Percentiles rank a stretch among this genome's conserved stretches.
These are phyloP conservation scores for Aporrectodea caliginosa DNA, from an alignment of 1,140 invertebrate genomes.

Conservation along the genomic window DNA sequence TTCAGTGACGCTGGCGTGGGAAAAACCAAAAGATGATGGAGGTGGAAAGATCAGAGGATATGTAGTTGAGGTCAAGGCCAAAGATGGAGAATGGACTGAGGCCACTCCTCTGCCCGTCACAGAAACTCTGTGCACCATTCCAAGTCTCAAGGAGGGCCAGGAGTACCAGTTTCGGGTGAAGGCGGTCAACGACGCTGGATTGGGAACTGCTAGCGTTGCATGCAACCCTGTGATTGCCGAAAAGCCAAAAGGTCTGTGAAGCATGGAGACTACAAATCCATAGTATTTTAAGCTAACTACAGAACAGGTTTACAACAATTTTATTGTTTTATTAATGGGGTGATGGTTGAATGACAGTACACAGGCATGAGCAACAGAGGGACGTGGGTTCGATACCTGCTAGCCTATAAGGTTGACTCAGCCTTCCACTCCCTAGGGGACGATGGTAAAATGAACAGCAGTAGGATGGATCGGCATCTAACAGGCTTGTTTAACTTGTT, in stretches of 20 bases:
- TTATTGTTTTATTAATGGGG: too few relatives aligned
- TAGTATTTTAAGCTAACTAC: too few relatives aligned
- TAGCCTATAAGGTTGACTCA: too few relatives aligned
- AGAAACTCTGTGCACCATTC: slow-evolving; percentile 61
- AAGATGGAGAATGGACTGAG: slow-evolving; percentile 80
- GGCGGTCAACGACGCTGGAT: slow-evolving; percentile 82
- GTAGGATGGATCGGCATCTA: too few relatives aligned
- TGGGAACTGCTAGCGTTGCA: slow-evolving; percentile 43
- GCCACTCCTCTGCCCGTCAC: slow-evolving; percentile 78
- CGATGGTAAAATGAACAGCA: too few relatives aligned
- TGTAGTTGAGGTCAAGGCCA: slow-evolving; percentile 80
- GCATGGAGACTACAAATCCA: slow-evolving; percentile 91
- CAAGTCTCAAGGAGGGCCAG: slow-evolving; percentile 83
- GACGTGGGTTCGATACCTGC: too few relatives aligned
- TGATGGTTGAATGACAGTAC: too few relatives aligned
- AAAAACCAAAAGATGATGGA: slow-evolving; percentile 83
- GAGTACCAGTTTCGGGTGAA: slow-evolving; percentile 91
- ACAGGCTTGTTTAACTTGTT: too few relatives aligned
- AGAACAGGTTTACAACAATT: too few relatives aligned
- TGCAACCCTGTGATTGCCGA: slow-evolving; percentile 39
- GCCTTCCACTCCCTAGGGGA: too few relatives aligned
- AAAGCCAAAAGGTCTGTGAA: slow-evolving; percentile 61
- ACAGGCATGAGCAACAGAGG: too few relatives aligned
- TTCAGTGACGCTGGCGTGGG: slow-evolving; percentile 92
- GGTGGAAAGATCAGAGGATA: slow-evolving; percentile 93